Base-by-base conservation (phyloP, 2,888 invertebrate genomes). In the Digitonthophagus gazella region DNA sequence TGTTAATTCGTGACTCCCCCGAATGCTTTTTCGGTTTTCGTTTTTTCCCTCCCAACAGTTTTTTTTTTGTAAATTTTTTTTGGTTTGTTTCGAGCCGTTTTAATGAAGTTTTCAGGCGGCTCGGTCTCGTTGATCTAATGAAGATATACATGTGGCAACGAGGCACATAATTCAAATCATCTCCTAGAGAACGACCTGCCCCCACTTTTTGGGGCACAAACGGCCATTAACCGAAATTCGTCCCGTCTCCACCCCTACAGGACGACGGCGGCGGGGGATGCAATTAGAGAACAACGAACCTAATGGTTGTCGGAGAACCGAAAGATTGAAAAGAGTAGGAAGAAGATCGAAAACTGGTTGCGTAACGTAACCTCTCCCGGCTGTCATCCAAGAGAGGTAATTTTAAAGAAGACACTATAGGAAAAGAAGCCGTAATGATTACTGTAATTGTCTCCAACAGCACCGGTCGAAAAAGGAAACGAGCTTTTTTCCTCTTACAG, bases 171-270 rank as follows among this genome's bases (percentile, higher is more conserved):
- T 70, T 73, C 73, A 73, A 72, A 72, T 74, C 73, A 69, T 74
- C 72, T 67, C 69, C 65, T 70, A 67, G 28, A 44, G 28, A 44
- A 11, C 6, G 28, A 44, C 8, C 11, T 44, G 28, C n/a, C 73
- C 74, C 72, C 65, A 74, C 74, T 68, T 70, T 72, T 69, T 68
- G 75, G 73, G 75, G 72, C 74, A 73, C 69, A 74, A 73, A 71
- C 74, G 72, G 74, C 76, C 76, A 74, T 74, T 76, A 74, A 67
- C 69, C 70, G 68, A 68, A 68, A 68, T 58, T 58, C 65, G 61
- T 58, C 15, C 67, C 71, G 15, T 61, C 56, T 56, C 70, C 54
- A 18, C 67, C 55, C 66, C 65, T 56, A n/a, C n/a, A n/a, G n/a
- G n/a, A n/a, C n/a, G n/a, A n/a, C n/a, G n/a, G n/a, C n/a, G n/a